phyloP scores from a whole-genome alignment of 2,888 invertebrate genomes.

The Rhagonycha lutea region DNA sequence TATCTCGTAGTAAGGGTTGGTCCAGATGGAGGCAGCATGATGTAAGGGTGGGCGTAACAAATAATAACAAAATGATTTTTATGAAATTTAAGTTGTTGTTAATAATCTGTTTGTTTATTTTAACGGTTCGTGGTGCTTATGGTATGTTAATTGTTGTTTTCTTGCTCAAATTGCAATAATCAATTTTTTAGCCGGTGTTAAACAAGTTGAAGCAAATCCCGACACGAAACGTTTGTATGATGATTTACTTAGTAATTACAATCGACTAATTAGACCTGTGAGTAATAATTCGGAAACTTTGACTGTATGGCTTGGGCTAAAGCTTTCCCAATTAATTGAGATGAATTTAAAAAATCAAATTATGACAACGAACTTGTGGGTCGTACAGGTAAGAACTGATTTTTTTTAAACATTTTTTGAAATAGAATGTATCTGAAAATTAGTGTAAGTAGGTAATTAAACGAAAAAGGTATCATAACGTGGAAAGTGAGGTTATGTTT shows the following conservation, averaged over 20 bases:
- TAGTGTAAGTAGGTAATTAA: background rate
- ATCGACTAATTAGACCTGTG: constrained; percentile 91
- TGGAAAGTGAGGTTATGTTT: background rate
- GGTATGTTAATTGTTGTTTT: constrained; percentile 31
- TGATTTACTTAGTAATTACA: constrained; percentile 93
- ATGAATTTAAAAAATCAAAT: constrained; percentile 92
- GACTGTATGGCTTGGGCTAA: constrained; percentile 88
- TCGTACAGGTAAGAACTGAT: constrained; percentile 75
- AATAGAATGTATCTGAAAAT: background rate
- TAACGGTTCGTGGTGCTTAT: constrained; percentile 34
- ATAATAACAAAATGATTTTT: constrained; percentile 26
- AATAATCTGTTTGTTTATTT: constrained; percentile 27
- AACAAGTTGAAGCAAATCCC: constrained; percentile 79
- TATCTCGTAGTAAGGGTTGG: constrained; percentile 33
- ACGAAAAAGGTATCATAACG: too few species aligned
- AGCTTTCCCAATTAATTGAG: constrained; percentile 88
- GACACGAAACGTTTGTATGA: constrained; percentile 95
- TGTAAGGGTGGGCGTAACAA: constrained; percentile 42
- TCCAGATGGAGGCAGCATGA: constrained; percentile 33
- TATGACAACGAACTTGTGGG: constrained; percentile 94
- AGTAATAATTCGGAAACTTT: constrained; percentile 90
- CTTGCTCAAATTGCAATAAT: background rate
- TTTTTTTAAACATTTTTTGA: background rate
- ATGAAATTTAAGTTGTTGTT: constrained; percentile 19
- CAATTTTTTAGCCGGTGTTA: constrained; percentile 47